Base-by-base conservation (phyloP, 2,888 invertebrate genomes). In the Archips xylosteana region DNA sequence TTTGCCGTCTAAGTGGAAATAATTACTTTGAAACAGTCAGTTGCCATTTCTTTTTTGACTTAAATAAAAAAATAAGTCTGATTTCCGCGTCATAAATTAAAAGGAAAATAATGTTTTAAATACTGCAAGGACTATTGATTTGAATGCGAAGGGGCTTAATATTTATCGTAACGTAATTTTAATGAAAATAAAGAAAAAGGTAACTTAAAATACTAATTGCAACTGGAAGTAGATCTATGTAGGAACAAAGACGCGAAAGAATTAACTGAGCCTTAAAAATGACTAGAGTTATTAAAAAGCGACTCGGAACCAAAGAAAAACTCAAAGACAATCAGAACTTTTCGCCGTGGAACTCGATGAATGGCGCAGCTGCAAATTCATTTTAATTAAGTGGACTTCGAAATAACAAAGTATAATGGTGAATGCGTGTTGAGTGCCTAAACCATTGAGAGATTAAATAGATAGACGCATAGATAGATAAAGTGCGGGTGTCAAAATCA, bases 351-450 rank as follows among this genome's bases (percentile, higher is more conserved):
- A 72, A 51, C 65, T 51, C 60, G 45, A 60, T 69, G 65, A 63
- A 54, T 60, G 81, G 78, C 80, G 75, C 76, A 70, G 75, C 74
- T 81, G 74, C 69, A 74, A 67, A 67, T 54, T 45, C 39, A 51
- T 80, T 78, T 80, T 81, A 80, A 83, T 81, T 82, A 83, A 79
- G 60, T 61, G 70, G 77, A 80, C 78, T 80, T 82, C 81, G 79
- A 84, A 83, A 86, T 84, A 83, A 83, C 82, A 80, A 81, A 81
- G 82, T 84, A 85, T 86, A 84, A 84, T 84, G 82, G 81, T 85
- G 85, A 88, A 88, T 85, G 83, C 83, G 83, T 85, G 84, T 86
- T 86, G 80, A 83, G 84, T 78, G 85, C 85, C 85, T 84, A 83
- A 86, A 83, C 81, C 81, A 78, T 75, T 10, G 77, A 79, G 75